Evolutionary conservation across 2,113 vertebrate species (phyloP).

Genomic region (Sialia sialis): DNA sequence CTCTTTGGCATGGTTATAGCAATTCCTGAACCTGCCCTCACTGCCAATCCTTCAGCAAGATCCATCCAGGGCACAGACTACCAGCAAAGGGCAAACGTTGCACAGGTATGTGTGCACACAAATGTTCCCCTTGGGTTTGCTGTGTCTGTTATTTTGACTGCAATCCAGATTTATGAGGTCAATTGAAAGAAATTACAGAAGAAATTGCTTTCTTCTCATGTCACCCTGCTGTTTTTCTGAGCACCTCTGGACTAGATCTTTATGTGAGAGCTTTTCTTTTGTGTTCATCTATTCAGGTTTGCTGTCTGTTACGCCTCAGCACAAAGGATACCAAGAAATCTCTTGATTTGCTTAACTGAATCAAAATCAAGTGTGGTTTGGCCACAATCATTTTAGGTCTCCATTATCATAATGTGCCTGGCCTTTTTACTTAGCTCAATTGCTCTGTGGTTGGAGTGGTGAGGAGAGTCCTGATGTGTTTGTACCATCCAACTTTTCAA

Average conservation of each 20-base stretch:
- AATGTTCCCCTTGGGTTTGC: not conserved
- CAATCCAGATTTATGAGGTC: not conserved
- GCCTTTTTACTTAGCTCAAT: not conserved
- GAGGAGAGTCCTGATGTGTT: slow-evolving; percentile 3
- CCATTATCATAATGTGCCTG: not conserved
- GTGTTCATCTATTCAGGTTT: not conserved
- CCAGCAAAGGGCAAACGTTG: not conserved
- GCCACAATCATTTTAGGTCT: not conserved
- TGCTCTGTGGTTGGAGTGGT: not conserved
- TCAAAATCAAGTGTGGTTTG: slow-evolving; percentile 31
- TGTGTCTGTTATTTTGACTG: not conserved
- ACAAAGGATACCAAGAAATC: not conserved
- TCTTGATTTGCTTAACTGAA: not conserved
- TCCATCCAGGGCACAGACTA: not conserved
- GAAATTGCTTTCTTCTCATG: not conserved
- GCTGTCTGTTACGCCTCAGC: not conserved
- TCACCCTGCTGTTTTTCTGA: not conserved
- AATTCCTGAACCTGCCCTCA: not conserved
- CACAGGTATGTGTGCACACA: no score
- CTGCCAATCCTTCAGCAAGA: not conserved
- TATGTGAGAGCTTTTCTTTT: not conserved
- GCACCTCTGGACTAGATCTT: not conserved
- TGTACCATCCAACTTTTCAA: not conserved
- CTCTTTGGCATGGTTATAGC: not conserved
- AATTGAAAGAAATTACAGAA: not conserved